A percentile compares a stretch with the other conserved stretches of the same genome.
Evolutionary conservation across 1,140 invertebrate genomes (phyloP).

Genomic region (Leptopilina boulardi): DNA sequence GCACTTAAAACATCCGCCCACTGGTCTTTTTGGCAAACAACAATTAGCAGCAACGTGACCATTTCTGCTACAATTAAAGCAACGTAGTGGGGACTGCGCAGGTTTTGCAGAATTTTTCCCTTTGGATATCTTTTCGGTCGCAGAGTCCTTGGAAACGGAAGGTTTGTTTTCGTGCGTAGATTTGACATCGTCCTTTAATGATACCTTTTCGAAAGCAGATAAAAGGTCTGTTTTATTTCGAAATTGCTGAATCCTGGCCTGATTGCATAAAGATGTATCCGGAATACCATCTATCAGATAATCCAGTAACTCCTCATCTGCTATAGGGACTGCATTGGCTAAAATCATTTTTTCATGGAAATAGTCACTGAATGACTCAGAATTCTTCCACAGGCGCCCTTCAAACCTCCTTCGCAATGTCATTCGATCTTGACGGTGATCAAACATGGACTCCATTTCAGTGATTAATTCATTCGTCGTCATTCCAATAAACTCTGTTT

Average conservation of each 20-base stretch:
- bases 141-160: too few species aligned
- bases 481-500: slow-evolving; percentile 33
- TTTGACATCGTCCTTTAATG: background rate
- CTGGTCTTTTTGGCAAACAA: background rate
- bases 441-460: slow-evolving; percentile 10
- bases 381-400: background rate
- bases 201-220: slow-evolving; percentile 33
- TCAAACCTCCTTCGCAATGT: too few species aligned
- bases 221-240: background rate
- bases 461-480: slow-evolving; percentile 29
- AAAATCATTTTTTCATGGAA: slow-evolving; percentile 39
- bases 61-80: background rate
- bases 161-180: background rate
- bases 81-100: background rate
- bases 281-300: too few species aligned
- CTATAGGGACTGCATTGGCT: slow-evolving; percentile 34
- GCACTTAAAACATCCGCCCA: background rate
- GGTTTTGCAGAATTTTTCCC: background rate
- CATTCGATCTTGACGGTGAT: too few species aligned
- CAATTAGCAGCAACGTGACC: background rate
- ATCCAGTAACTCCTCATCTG: slow-evolving; percentile 17
- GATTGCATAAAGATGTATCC: background rate
- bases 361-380: too few species aligned
- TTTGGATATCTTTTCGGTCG: too few species aligned
- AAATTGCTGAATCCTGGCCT: slow-evolving; percentile 32